phyloP scores from a whole-genome alignment of 2,113 vertebrate genomes.

The Microtus montanus region DNA sequence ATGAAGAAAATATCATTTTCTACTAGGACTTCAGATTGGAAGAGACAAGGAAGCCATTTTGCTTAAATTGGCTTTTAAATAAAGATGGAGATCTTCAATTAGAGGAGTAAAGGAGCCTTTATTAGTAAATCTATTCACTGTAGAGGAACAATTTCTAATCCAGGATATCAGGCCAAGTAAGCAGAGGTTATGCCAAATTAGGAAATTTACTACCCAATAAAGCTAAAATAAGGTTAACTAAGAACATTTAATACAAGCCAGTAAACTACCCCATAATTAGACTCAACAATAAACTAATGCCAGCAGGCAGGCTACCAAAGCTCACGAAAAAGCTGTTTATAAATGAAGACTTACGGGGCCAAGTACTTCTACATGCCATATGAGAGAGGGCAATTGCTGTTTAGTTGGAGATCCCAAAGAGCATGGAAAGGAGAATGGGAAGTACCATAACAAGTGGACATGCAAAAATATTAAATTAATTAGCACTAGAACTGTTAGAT shows the following conservation, averaged over 20 bases:
- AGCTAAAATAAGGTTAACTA: constrained; percentile 65
- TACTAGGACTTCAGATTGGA: constrained; percentile 40
- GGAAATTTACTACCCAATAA: constrained; percentile 68
- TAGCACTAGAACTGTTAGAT: neutral
- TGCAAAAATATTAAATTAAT: neutral
- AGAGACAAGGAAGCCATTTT: constrained; percentile 35
- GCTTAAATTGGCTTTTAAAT: constrained; percentile 66
- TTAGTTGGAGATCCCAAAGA: neutral
- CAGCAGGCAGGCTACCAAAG: constrained; percentile 37
- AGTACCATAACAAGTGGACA: neutral
- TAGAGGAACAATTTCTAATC: constrained; percentile 51
- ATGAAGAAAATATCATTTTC: constrained; percentile 44
- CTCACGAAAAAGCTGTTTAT: constrained; percentile 34
- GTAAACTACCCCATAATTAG: constrained; percentile 69
- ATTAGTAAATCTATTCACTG: constrained; percentile 64
- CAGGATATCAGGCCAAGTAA: constrained; percentile 40
- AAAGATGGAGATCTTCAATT: constrained; percentile 62
- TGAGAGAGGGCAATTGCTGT: neutral
- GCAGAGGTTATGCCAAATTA: constrained; percentile 67
- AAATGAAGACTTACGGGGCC: neutral
- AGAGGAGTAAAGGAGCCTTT: constrained; percentile 50
- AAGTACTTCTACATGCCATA: neutral
- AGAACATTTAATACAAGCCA: constrained; percentile 47
- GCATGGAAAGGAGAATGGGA: neutral
- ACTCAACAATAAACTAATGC: constrained; percentile 40